Base-by-base conservation (phyloP, 37 sponge, comb jelly and placozoan species). In the Eunapius fragilis region DNA sequence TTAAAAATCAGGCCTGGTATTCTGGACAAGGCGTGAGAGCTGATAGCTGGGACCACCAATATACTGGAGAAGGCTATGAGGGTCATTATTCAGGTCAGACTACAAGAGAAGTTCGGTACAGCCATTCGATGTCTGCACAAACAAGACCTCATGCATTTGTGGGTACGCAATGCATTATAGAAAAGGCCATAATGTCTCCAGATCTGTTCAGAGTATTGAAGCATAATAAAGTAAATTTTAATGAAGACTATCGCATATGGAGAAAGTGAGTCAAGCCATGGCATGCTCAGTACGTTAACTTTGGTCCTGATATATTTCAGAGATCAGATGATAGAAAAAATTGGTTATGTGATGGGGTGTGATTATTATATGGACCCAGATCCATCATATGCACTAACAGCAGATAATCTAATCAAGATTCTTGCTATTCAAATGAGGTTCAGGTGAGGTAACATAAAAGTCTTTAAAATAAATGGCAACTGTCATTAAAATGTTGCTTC, bases 361-460 rank as follows among this genome's bases (percentile, higher is more conserved):
- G 71, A 58, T 2, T 3, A 6, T 6, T 41, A 6, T 31, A 36
- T 84, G 37, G 96, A 95, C 70, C 96, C 96, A 26, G 96, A 93
- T 78, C 69, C 70, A 24, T 74, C 89, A 25, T 96, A 93, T 80
- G 94, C 87, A 0, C 86, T 96, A 3, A 93, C 94, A 67, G 71
- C 80, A 41, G 94, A 96, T 75, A 96, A 93, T 70, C 77, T 95
- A 34, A 85, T 87, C 67, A 95, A 95, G 71, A 95, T 95, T 31
- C 34, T 95, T 68, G 96, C 96, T 74, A 97, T 97, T 49, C 95
- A 94, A 28, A 97, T 94, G 95, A 85, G 97, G 72, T 92, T 97
- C 91, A 86, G 94, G 86, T 87, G 36, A 77, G 34, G 37, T n/a
- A 41, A 6, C 41, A 41, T 3, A 12, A 58, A 58, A 12, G 14